Evolutionary conservation across 1,140 invertebrate genomes (phyloP), one percentile per base, ranked within the genome.

Genomic region (Drosophila auraria): DNA sequence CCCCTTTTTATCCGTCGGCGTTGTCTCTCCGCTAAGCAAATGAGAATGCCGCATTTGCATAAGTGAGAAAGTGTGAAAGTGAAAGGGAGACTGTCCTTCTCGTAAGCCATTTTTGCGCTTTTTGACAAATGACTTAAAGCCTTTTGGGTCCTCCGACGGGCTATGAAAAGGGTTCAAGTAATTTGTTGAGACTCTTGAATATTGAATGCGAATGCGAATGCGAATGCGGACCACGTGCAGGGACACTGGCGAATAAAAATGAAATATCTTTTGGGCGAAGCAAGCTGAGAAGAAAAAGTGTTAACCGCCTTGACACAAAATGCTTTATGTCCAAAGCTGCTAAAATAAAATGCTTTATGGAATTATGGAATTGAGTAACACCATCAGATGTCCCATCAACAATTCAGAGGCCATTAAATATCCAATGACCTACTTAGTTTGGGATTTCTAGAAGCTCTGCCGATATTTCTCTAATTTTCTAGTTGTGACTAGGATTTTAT

Each of bases 81-180:
- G 78, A 65, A 64, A 58, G 53, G 17, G 33, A 56, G 53, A 15
- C 17, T 56, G 14, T 17, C 42, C 11, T 79, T 59, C 69, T 61
- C 70, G 47, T 83, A 68, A 62, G 71, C 72, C 62, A 78, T 73
- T 90, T 84, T 79, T 79, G 73, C 84, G 83, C 74, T 75, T 90
- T 87, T 90, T 89, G 84, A 89, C 84, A 89, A 89, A 89, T 89
- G 84, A 89, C 86, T 89, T 89, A 90, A 89, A 89, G 84, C 84
- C 84, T 82, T 90, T 57, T 68, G 86, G 70, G 84, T 71, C 68
- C 73, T 66, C 80, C 56, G 62, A 54, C 61, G 57, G 68, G 70
- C 78, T 70, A 66, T 90, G 84, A 89, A 70, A 89, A 89, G 84
- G 84, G 84, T 89, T 86, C 71, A 90, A 86, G 86, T 89, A 89